Base-by-base conservation (phyloP, 2,888 invertebrate species). In the Aricia artaxerxes region DNA sequence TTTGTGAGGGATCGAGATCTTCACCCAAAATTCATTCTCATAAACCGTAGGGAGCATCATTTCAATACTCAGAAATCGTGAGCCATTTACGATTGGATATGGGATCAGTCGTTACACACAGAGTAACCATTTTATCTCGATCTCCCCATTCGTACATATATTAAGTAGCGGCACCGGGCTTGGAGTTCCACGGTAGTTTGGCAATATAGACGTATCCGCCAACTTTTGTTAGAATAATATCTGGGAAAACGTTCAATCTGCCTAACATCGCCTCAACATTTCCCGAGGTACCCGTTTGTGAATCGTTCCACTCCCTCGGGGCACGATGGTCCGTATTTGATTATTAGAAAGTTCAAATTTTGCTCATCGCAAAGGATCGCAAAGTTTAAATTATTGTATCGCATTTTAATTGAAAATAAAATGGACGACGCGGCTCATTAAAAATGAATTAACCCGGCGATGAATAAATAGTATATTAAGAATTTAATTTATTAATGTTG, bases 141-240 rank as follows among this genome's bases (percentile, higher is more conserved):
- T 53, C 76, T 31, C 76, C 35, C 76, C 57, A 53, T 31, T 76
- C 35, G 31, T 76, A 76, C 49, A 76, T 76, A 57, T 57, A 53
- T 53, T 53, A 76, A 76, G 57, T 53, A 76, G 6, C 16, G 78
- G 77, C 53, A 35, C 35, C 3, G 16, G 76, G 31, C 16, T 1
- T 35, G 7, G 80, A 85, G 81, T 83, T 87, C 83, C 38, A 80
- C 79, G 80, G 82, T 79, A 83, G 82, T 86, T 86, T 85, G 81
- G 61, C 79, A 80, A 76, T 76, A 60, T 79, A 82, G 84, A 83
- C 83, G 83, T 83, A 86, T 85, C 85, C 85, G 82, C 84, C 83
- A 83, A 80, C 83, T 85, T 84, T 85, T 85, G 87, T 87, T 87
- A 87, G 86, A 85, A 88, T 88, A 87, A 88, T 88, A 86, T 85